Evolutionary conservation across 2,797 vertebrate species (phyloP), one percentile per base, ranked within the genome.

Genomic region (Pipistrellus pygmaeus): DNA sequence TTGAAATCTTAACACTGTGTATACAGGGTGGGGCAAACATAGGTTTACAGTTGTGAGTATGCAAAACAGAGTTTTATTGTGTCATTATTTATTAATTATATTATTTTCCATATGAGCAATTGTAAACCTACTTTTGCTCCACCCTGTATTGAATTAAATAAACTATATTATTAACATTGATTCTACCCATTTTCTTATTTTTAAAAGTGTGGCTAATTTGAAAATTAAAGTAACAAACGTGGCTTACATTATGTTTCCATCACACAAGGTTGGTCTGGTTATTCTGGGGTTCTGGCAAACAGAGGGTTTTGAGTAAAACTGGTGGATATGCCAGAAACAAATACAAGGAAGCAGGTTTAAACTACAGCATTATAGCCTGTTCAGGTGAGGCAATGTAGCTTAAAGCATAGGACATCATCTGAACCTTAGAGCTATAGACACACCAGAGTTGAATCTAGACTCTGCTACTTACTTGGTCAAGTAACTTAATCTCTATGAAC

Each of bases 131-230:
- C 46, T 21, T 76, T 76, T 76, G 46, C 30, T 27, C 30, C 73
- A 32, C 13, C 13, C n/a, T 35, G 48, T 77, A 38, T 6, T 93
- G 25, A 35, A 11, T 78, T 93, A 73, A 64, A 64, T 73, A 51
- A 71, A 51, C 41, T 30, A 71, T 51, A 80, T 88, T 60, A 83
- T 38, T 75, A 68, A 83, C 64, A 83, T 83, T 76, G 69, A 82
- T 77, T 84, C 66, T 8, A 15, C 6, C 3, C 35, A 85, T 81
- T 73, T 86, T 94, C 90, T 78, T 53, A 71, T 75, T 95, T 91
- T 84, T 51, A 62, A 72, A 90, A 92, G 46, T 71, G 20, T 85
- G 57, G 46, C 32, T 38, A 17, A 32, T 81, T 2, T 9, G 53
- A 76, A 82, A 73, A 44, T 21, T 78, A 38, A 69, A 93, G 85